These are phyloP conservation scores for Ophthalmolycus amberensis DNA, from an alignment of 2,113 vertebrate species.

Conservation along the genomic window DNA sequence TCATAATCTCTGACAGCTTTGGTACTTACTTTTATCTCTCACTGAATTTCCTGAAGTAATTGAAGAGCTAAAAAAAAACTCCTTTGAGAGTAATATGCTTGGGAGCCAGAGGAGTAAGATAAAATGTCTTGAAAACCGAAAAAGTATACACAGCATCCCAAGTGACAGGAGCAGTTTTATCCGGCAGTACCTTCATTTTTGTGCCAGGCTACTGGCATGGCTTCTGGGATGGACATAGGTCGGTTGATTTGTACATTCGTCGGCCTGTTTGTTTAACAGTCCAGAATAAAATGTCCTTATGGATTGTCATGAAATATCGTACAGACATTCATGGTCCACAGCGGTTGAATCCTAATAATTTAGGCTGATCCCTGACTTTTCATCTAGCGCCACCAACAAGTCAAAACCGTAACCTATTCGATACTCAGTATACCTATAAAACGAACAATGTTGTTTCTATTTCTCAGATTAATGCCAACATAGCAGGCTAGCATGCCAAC, in stretches of 20 bases:
- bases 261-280: background rate
- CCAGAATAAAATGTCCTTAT: background rate
- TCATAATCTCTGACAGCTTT: conserved; percentile 51
- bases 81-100: conserved; percentile 42
- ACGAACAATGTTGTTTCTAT: background rate
- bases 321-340: background rate
- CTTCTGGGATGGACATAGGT: background rate
- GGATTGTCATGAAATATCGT: background rate
- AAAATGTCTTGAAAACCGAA: conserved; percentile 55
- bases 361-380: background rate
- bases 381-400: background rate
- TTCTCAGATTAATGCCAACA: background rate
- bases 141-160: conserved; percentile 36
- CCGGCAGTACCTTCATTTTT: conserved; percentile 20
- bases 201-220: background rate
- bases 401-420: background rate
- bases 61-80: conserved; percentile 48
- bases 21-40: conserved; percentile 62
- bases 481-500: background rate
- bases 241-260: background rate
- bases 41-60: conserved; percentile 57
- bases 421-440: background rate
- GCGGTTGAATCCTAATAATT: background rate
- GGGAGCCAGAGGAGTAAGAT: conserved; percentile 48
- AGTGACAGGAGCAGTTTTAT: conserved; percentile 38